Evolutionary conservation across 2,888 invertebrate species (phyloP), one percentile per base, ranked within the genome.

Genomic region (Entomobrya multifasciata): DNA sequence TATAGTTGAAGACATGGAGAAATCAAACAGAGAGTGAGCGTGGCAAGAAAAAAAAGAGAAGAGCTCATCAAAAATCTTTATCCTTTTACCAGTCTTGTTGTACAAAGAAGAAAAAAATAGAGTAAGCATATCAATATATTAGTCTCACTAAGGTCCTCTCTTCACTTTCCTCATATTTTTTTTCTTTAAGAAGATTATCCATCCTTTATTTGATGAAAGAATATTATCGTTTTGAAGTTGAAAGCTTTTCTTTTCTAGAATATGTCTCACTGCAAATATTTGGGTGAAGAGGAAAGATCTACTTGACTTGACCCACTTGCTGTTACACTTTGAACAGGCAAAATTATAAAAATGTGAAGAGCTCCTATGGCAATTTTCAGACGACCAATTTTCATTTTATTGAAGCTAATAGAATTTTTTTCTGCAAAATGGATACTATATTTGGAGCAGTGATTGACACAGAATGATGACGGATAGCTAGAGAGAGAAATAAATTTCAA

Each of bases 51-150:
- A 78, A 65, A n/a, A n/a, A n/a, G n/a, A 52, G 67, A 36, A 15
- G 30, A 52, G 20, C 65, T 80, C 80, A 80, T 80, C 49, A 62
- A 80, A 52, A 67, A 44, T 78, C 36, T 15, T 74, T 36, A 27
- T 25, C 70, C 74, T 74, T 52, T 17, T 13, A 25, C 6, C 47
- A 8, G 13, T 2, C 17, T 30, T 65, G 65, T 25, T 8, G 15
- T 8, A 49, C 2, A 11, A 49, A 49, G 5, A 49, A 49, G 13
- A 49, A 2, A 49, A 3, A 49, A 49, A 13, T 10, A 49, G 49
- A 49, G 13, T 5, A 49, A 36, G 36, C 8, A 36, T 36, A 36
- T 36, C 36, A 36, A 36, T 36, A 36, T 36, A 36, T 36, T 36
- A 36, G 36, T 15, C 60, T 27, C 15, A 15, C 60, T 60, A 60